Percentiles rank a stretch among this genome's conserved stretches.
These are phyloP conservation scores for Drosophila nr. perissopoda DNA, from an alignment of 2,888 invertebrate genomes.

Conservation along the genomic window DNA sequence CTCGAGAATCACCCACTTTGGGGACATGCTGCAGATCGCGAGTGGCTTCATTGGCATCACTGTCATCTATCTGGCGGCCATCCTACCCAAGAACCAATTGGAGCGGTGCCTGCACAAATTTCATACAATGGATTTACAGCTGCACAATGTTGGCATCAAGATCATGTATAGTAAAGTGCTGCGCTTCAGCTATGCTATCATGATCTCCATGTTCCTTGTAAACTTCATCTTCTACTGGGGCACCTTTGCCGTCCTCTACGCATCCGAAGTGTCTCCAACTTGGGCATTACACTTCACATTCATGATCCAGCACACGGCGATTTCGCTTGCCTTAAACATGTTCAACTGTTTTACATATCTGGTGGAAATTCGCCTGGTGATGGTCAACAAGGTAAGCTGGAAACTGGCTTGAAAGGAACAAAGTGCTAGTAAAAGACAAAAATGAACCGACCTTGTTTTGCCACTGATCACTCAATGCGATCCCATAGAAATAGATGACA, in stretches of 20 bases:
- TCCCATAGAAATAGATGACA: not conserved
- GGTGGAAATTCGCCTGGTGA: constrained; percentile 79
- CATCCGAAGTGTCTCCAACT: constrained; percentile 71
- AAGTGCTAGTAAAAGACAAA: not conserved
- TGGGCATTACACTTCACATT: constrained; percentile 80
- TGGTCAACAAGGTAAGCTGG: constrained; percentile 81
- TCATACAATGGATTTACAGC: constrained; percentile 75
- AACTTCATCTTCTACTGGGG: constrained; percentile 75
- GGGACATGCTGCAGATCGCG: constrained; percentile 82
- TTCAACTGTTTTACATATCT: constrained; percentile 77
- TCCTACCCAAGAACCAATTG: constrained; percentile 79
- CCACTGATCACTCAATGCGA: not conserved
- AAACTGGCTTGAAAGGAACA: not conserved
- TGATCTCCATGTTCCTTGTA: constrained; percentile 69
- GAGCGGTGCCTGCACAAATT: constrained; percentile 76
- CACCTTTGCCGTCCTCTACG: constrained; percentile 77
- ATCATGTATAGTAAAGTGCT: constrained; percentile 83
- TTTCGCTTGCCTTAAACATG: constrained; percentile 74
- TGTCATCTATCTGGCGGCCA: constrained; percentile 80
- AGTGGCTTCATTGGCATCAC: constrained; percentile 83
- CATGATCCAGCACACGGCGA: constrained; percentile 81
- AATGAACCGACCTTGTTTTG: not conserved
- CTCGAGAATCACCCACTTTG: constrained; percentile 81
- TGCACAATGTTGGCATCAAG: constrained; percentile 80
- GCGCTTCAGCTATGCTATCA: constrained; percentile 74